These are phyloP conservation scores for Odontomachus brunneus DNA, from an alignment of 1,140 invertebrate species.

Conservation along the genomic window DNA sequence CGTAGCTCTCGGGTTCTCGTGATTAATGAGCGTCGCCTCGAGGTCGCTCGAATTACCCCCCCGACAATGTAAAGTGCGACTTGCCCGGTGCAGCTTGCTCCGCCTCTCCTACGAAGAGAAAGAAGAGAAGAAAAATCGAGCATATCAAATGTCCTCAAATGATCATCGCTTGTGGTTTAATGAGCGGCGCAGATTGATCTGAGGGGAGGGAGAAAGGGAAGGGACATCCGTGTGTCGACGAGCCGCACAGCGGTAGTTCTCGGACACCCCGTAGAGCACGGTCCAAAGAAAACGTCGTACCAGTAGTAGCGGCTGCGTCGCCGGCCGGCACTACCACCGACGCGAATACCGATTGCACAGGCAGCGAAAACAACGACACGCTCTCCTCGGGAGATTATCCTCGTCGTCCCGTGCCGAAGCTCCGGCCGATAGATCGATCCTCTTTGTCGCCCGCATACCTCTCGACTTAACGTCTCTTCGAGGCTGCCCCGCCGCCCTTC, in stretches of 20 bases:
- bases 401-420: slow-evolving; percentile 70
- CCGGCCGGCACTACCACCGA: slow-evolving; percentile 32
- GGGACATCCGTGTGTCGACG: not conserved
- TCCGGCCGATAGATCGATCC: slow-evolving; percentile 82
- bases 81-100: too few relatives aligned
- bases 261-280: not conserved
- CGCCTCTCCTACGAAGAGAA: too few relatives aligned
- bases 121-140: too few relatives aligned
- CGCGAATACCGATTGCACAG: slow-evolving; percentile 57
- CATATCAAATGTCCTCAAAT: too few relatives aligned
- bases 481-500: slow-evolving; percentile 57
- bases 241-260: not conserved
- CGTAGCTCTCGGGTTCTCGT: too few relatives aligned
- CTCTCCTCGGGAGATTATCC: slow-evolving; percentile 77
- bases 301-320: slow-evolving; percentile 33
- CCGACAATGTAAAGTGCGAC: too few relatives aligned
- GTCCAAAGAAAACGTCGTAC: slow-evolving; percentile 7
- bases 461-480: slow-evolving; percentile 69
- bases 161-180: too few relatives aligned
- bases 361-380: slow-evolving; percentile 54
- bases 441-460: slow-evolving; percentile 79
- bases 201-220: too few relatives aligned
- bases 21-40: too few relatives aligned
- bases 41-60: too few relatives aligned
- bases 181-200: too few relatives aligned